These are phyloP conservation scores for Serrognathus titanus DNA, from an alignment of 2,888 invertebrate species.

Conservation along the genomic window DNA sequence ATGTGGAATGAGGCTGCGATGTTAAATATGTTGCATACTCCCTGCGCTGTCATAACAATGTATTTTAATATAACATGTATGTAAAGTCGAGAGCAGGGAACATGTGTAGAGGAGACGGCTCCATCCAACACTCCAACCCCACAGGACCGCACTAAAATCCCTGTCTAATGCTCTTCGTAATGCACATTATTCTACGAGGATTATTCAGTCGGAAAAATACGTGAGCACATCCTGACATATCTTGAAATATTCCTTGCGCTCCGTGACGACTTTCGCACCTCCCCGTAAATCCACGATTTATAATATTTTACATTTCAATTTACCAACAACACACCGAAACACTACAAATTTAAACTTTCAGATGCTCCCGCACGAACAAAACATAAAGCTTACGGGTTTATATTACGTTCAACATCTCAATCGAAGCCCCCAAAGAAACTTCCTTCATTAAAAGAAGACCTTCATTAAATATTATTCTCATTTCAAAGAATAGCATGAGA, in stretches of 20 bases:
- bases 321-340: too few species aligned
- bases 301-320: too few species aligned
- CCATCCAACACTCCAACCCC: slow-evolving; percentile 14
- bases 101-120: slow-evolving; percentile 32
- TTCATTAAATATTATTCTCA: too few species aligned
- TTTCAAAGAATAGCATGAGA: too few species aligned
- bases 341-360: too few species aligned
- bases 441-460: too few species aligned
- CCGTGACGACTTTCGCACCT: background rate
- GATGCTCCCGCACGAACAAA: too few species aligned
- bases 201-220: slow-evolving; percentile 30
- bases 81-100: slow-evolving; percentile 37
- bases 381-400: too few species aligned
- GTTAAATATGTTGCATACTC: slow-evolving; percentile 42
- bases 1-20: slow-evolving; percentile 37
- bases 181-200: slow-evolving; percentile 30
- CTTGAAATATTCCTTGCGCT: slow-evolving; percentile 11
- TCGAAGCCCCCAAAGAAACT: too few species aligned
- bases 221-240: slow-evolving; percentile 17
- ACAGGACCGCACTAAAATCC: slow-evolving; percentile 34
- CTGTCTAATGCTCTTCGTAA: slow-evolving; percentile 34
- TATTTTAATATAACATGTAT: slow-evolving; percentile 44
- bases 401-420: too few species aligned
- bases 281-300: too few species aligned
- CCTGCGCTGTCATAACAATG: slow-evolving; percentile 44